Percentiles rank a stretch among this genome's conserved stretches.
Conservation (phyloP, 2,888 invertebrate genomes). For the Agelastica alni region DNA sequence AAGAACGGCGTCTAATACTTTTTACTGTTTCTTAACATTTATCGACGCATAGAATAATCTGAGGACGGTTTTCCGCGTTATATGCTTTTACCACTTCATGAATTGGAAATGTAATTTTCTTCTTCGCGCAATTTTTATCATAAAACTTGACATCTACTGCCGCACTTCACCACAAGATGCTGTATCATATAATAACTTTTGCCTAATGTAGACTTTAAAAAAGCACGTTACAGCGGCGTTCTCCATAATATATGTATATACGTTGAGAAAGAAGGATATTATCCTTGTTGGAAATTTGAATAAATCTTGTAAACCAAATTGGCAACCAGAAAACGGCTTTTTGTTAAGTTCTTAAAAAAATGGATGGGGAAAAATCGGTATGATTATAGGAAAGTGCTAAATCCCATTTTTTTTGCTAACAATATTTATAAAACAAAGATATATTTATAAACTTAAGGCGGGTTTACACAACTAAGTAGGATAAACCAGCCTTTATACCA, state of each 20-base stretch:
- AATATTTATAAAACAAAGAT: no score
- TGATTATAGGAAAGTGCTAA: no score
- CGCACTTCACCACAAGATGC: constrained; percentile 1
- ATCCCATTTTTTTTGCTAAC: no score
- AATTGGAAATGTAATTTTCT: constrained; percentile 56
- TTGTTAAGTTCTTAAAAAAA: no score
- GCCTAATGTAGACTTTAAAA: constrained; percentile 5
- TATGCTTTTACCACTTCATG: constrained; percentile 48
- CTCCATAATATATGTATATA: constrained; percentile 1
- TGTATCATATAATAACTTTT: constrained; percentile 16
- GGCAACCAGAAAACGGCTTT: no score
- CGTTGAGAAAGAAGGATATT: not conserved
- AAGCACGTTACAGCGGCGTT: not conserved
- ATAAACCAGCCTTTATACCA: no score
- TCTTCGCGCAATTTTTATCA: constrained; percentile 46
- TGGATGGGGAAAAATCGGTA: no score
- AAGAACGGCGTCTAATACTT: no score
- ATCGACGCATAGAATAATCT: constrained; percentile 6
- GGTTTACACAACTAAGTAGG: no score
- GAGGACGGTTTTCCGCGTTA: constrained; percentile 2
- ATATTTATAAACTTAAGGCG: no score
- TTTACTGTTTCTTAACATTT: constrained; percentile 1
- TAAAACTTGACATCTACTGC: constrained; percentile 40
- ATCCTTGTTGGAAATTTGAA: not conserved
- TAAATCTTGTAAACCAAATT: not conserved